Base-by-base conservation (phyloP, 37 sponge, comb jelly and placozoan species). In the Eunapius fragilis region DNA sequence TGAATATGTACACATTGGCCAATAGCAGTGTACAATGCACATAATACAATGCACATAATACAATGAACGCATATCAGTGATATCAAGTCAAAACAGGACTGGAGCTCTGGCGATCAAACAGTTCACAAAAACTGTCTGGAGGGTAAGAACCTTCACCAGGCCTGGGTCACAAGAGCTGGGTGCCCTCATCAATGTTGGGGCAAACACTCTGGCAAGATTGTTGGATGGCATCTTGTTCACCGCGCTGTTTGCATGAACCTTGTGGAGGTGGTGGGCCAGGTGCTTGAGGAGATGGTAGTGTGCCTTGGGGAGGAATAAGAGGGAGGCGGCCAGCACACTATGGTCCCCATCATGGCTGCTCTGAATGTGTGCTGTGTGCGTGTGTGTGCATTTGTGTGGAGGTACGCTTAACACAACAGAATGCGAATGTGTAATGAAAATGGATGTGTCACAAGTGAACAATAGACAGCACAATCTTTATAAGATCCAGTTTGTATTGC, bases 171-270 rank as follows among this genome's bases (percentile, higher is more conserved):
- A 41, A 41, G 41, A 41, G 41, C 41, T 41, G 14, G 81, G 76
- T 31, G 82, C 25, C 12, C 86, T 75, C 94, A 94, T 94, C 4
- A 94, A 30, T 25, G 94, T 94, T 0, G 94, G 94, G 30, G 94
- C 91, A 88, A 94, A 94, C 27, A 94, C 89, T 31, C 90, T 89
- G 24, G 94, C 88, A 37, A 94, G 69, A 70, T 94, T 94, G 25
- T 45, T 49, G 22, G 91, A 84, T 41, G 88, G 69, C 94, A 94
- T 94, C 70, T 88, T 90, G 78, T 90, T 94, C 24, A 58, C 72
- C 67, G 37, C 79, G 47, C 85, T 84, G 4, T 85, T 58, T 7
- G 30, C 7, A 3, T 84, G 80, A 31, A 94, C 80, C 58, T 91
- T 82, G 68, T 83, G 41, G 36, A 93, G 69, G 74, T 93, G 93